Base-by-base conservation (phyloP, 1,140 invertebrate genomes). In the Drosophila kepulauana region DNA sequence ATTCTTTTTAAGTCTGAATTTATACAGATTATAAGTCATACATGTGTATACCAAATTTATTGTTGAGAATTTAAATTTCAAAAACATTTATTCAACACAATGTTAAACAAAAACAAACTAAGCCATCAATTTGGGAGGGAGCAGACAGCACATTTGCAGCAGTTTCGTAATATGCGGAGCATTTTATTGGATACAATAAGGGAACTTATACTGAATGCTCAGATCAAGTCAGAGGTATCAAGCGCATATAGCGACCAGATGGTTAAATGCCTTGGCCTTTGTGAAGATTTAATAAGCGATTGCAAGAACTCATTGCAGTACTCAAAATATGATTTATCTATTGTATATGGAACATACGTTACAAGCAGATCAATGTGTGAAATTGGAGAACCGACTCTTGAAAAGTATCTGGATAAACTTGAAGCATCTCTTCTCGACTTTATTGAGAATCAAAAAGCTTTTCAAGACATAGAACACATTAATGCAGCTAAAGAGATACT, bases 151-250 rank as follows among this genome's bases (percentile, higher is more conserved):
- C 15, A 20, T 5, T 6, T 54, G 11, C 54, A 59, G 3, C 20
- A 30, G 1, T n/a, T 16, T 54, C 59, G 59, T 38, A 48, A 56
- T 13, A 35, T 38, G 8, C 51, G 41, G 8, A 46, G 25, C 6
- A 13, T 56, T 30, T 70, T 70, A 30, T 20, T 64, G 7, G 48
- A 64, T 25, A 38, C 49, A n/a, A 56, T 70, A 5, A 38, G 41
- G 35, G n/a, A 15, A n/a, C 16, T 64, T 28, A 35, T 64, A 8
- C 5, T n/a, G 5, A 25, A 56, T n/a, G 28, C 43, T 1, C 49
- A 64, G 16, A 5, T 5, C 3, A 70, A 56, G 8, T n/a, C 41
- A 13, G 1, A 25, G 0, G 8, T 54, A 46, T 5, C n/a, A 13
- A 28, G 3, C n/a, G n/a, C 7, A 2, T 7, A 38, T 16, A 4